These are phyloP conservation scores for Ictalurus furcatus DNA, from an alignment of 2,113 vertebrate genomes.

Conservation along the genomic window DNA sequence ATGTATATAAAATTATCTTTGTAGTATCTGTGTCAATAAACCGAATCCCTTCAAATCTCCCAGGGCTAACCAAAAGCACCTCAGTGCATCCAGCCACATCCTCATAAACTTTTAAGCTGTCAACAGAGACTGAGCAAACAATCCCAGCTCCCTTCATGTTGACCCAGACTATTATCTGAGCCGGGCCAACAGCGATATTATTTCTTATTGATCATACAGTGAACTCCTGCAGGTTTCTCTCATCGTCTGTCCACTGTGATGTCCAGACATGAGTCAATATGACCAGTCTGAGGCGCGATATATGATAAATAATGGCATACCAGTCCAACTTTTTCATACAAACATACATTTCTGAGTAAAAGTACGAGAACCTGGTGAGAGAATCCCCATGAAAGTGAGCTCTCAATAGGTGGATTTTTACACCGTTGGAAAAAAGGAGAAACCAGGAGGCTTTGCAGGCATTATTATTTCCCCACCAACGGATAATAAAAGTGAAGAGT, in stretches of 20 bases:
- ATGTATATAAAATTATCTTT: constrained; percentile 36
- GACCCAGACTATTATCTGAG: constrained; percentile 45
- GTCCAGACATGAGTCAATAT: constrained; percentile 5
- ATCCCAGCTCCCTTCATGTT: constrained; percentile 32
- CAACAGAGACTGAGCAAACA: constrained; percentile 48
- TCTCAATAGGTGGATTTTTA: background rate
- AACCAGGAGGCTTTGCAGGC: background rate
- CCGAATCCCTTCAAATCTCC: constrained; percentile 50
- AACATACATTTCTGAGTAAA: background rate
- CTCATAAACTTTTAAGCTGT: constrained; percentile 53
- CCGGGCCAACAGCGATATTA: constrained; percentile 36
- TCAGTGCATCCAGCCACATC: constrained; percentile 45
- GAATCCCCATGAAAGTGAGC: background rate
- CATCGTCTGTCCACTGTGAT: background rate
- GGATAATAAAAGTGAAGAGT: background rate
- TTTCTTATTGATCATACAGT: constrained; percentile 37
- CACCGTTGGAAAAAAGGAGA: background rate
- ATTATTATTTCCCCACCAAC: background rate
- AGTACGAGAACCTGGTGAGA: background rate
- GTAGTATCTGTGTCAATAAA: constrained; percentile 54
- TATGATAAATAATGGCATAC: background rate
- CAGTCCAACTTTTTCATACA: background rate
- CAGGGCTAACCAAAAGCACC: constrained; percentile 24
- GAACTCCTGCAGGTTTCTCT: constrained; percentile 27
- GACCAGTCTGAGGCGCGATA: background rate